Percentiles rank a stretch among this genome's conserved stretches.
Evolutionary conservation across 2,113 vertebrate species (phyloP).

Genomic region (Lycaon pictus): DNA sequence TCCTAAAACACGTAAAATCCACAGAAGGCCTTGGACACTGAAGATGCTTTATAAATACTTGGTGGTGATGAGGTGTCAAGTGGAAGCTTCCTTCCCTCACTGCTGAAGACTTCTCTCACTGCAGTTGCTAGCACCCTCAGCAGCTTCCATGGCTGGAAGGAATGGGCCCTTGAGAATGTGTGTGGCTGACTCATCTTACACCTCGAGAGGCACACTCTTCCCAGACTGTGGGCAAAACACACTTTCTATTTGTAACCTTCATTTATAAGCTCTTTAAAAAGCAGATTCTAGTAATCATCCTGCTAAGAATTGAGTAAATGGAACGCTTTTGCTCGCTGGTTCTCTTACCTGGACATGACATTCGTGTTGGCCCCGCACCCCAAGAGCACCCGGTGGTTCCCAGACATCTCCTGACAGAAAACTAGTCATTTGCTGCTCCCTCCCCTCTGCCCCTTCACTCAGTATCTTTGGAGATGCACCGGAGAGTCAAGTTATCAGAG

Average conservation of each 20-base stretch:
- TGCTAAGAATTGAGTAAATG: not conserved
- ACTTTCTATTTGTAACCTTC: not conserved
- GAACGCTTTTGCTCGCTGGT: not conserved
- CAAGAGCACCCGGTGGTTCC: not conserved
- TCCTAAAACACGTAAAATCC: not conserved
- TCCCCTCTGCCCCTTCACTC: not conserved
- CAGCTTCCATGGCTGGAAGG: not conserved
- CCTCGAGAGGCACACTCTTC: not conserved
- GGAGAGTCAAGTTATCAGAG: not conserved
- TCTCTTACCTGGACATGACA: not conserved
- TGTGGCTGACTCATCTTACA: not conserved
- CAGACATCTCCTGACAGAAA: not conserved
- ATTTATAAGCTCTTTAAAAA: not conserved
- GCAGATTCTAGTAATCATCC: not conserved
- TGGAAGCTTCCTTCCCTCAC: not conserved
- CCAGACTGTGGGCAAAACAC: not conserved
- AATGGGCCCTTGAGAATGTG: rapidly evolving
- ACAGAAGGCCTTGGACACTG: not conserved
- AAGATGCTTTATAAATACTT: not conserved
- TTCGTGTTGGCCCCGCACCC: not conserved
- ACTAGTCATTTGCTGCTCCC: not conserved
- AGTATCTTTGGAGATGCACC: not conserved
- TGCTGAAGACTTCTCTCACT: not conserved
- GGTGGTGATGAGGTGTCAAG: not conserved
- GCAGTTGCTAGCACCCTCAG: not conserved